A percentile compares a stretch with the other conserved stretches of the same genome.
Conservation (phyloP, 2,797 vertebrate species). For the Coluber constrictor region DNA sequence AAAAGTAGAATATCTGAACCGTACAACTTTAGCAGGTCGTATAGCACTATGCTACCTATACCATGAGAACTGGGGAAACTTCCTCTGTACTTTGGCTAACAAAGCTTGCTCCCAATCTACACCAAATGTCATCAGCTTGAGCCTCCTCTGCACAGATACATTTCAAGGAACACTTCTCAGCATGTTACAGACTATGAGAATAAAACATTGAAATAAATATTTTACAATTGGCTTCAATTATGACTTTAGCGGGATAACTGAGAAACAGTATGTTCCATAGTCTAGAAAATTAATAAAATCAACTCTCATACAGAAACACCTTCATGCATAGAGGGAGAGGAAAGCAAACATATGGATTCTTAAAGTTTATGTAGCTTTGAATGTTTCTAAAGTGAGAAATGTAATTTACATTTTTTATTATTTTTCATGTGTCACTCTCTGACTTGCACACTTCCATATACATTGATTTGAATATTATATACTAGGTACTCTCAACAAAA, state of each 20-base stretch:
- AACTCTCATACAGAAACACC: background rate
- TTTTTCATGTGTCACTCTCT: background rate
- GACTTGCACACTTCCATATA: background rate
- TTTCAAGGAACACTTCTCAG: background rate
- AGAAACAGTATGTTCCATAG: background rate
- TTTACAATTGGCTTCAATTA: background rate
- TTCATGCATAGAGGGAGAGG: background rate
- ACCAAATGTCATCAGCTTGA: background rate
- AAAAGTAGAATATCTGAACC: background rate
- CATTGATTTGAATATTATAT: background rate
- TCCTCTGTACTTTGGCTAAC: background rate
- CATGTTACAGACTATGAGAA: background rate
- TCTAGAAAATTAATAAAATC: background rate
- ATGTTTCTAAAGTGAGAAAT: background rate
- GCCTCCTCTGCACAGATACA: background rate
- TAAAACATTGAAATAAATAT: background rate
- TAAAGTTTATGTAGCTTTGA: background rate
- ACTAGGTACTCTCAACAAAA: slow-evolving; percentile 7
- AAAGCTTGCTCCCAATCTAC: background rate
- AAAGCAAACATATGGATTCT: background rate
- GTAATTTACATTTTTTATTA: background rate
- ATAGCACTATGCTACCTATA: background rate
- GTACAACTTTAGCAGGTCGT: background rate
- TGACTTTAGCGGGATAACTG: background rate
- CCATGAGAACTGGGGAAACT: background rate